A percentile compares a stretch with the other conserved stretches of the same genome.
Evolutionary conservation across 2,797 vertebrate genomes (phyloP).

Genomic region (Ptychadena robeensis): DNA sequence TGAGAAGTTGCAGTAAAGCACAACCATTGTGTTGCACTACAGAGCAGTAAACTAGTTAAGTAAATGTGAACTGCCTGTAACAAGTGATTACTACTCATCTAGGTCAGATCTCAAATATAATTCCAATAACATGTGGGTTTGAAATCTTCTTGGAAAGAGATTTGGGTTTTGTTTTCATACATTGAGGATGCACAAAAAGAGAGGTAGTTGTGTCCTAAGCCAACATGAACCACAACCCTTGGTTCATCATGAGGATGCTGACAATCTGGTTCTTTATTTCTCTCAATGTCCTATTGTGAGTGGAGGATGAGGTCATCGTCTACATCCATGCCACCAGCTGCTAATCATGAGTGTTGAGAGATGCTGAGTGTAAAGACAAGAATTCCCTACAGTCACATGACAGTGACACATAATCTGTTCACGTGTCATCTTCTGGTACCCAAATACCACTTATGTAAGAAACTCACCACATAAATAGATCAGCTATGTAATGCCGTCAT

Average conservation of each 20-base stretch:
- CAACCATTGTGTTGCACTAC: too few relatives aligned
- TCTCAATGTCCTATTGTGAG: constrained; percentile 21
- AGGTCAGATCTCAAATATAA: too few relatives aligned
- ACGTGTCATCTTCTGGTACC: not conserved
- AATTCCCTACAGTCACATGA: constrained; percentile 9
- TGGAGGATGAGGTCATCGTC: constrained; percentile 21
- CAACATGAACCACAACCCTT: not conserved
- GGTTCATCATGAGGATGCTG: not conserved
- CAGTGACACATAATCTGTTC: not conserved
- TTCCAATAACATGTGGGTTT: too few relatives aligned
- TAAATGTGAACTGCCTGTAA: too few relatives aligned
- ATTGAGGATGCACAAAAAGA: not conserved
- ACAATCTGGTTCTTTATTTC: constrained; percentile 12
- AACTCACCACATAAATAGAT: not conserved
- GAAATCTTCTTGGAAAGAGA: too few relatives aligned
- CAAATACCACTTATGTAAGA: constrained; percentile 5
- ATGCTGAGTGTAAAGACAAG: constrained; percentile 6
- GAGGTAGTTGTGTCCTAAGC: not conserved
- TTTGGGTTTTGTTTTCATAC: too few relatives aligned
- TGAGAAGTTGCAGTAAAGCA: too few relatives aligned
- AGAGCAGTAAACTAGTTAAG: too few relatives aligned
- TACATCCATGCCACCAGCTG: not conserved
- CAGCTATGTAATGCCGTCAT: not conserved
- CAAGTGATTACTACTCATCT: too few relatives aligned
- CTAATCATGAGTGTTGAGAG: constrained; percentile 46